Evolutionary conservation across 2,797 vertebrate genomes (phyloP).

Genomic region (Pangasius mekongensis): DNA sequence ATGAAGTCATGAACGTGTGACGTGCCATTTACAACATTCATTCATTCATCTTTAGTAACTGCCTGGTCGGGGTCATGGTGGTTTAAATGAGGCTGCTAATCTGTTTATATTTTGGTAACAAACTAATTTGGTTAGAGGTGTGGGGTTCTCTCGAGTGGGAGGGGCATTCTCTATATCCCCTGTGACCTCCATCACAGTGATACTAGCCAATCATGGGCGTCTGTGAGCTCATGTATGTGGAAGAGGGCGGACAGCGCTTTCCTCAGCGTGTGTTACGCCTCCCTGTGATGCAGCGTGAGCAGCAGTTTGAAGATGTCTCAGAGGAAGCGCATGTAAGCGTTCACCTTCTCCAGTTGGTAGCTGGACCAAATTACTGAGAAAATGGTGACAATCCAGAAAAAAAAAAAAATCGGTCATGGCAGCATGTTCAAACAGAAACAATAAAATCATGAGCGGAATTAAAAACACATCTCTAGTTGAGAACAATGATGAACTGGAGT

Average conservation of each 20-base stretch:
- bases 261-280: not conserved
- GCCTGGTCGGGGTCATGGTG: not conserved
- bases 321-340: not conserved
- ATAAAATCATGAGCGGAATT: not conserved
- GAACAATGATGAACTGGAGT: not conserved
- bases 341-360: not conserved
- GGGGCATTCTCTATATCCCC: not conserved
- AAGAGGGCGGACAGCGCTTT: not conserved
- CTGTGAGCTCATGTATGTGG: not conserved
- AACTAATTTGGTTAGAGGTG: not conserved
- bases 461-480: not conserved
- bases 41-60: not conserved
- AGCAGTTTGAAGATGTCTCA: not conserved
- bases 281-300: not conserved
- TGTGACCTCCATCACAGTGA: not conserved
- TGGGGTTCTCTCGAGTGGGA: not conserved
- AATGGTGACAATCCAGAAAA: not conserved
- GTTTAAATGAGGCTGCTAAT: not conserved
- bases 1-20: not conserved
- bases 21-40: not conserved
- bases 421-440: not conserved
- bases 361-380: not conserved
- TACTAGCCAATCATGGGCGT: not conserved
- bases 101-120: not conserved
- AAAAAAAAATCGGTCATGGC: not conserved